Conservation (phyloP, 2,888 invertebrate genomes). For the Ectemnius lituratus region DNA sequence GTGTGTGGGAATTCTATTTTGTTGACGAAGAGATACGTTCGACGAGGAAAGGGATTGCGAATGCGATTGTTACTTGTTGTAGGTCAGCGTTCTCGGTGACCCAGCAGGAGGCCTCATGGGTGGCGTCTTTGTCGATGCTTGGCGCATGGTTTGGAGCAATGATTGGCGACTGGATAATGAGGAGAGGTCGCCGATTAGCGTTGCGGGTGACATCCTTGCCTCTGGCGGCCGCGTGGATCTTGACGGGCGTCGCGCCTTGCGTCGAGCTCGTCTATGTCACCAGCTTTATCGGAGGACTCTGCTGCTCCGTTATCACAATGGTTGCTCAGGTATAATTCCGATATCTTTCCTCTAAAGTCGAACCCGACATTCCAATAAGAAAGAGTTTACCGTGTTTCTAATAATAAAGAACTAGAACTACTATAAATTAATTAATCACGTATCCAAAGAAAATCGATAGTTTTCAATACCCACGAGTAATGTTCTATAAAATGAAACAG, state of each 20-base stretch:
- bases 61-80: constrained; percentile 31
- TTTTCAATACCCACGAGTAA: too few species aligned
- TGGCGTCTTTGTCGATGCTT: constrained; percentile 88
- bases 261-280: constrained; percentile 90
- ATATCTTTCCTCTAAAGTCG: background rate
- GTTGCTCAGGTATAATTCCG: constrained; percentile 82
- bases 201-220: constrained; percentile 87
- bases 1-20: too few species aligned
- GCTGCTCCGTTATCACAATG: constrained; percentile 88
- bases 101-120: constrained; percentile 89
- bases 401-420: too few species aligned
- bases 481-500: too few species aligned
- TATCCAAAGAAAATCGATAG: too few species aligned
- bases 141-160: constrained; percentile 90
- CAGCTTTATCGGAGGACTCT: constrained; percentile 91
- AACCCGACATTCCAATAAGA: background rate
- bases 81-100: constrained; percentile 82
- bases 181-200: constrained; percentile 85
- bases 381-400: too few species aligned
- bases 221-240: constrained; percentile 88
- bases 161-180: constrained; percentile 88
- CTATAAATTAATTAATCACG: too few species aligned
- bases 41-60: too few species aligned
- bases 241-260: constrained; percentile 88
- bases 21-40: too few species aligned